These are phyloP conservation scores for Lordiphosa clarofinis DNA, from an alignment of 1,140 invertebrate species.

Conservation along the genomic window DNA sequence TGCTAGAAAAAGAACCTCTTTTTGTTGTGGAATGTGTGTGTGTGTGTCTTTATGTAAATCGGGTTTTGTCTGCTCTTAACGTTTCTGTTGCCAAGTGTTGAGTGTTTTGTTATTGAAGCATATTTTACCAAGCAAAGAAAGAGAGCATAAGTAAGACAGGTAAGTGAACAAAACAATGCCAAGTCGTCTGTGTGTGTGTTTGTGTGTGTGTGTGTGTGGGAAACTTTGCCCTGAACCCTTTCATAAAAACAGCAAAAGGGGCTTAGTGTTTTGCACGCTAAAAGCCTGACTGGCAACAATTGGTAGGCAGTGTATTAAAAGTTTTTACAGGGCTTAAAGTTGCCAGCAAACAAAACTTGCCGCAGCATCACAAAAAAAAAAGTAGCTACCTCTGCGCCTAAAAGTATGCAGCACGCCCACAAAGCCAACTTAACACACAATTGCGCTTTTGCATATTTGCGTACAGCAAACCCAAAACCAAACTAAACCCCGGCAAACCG, in stretches of 20 bases:
- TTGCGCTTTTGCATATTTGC: constrained; percentile 74
- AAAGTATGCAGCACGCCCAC: constrained; percentile 44
- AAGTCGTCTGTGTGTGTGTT: constrained; percentile 1
- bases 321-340: constrained; percentile 66
- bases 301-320: constrained; percentile 65
- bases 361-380: constrained; percentile 43
- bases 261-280: constrained; percentile 61
- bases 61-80: constrained; percentile 50
- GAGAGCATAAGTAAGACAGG: constrained; percentile 8
- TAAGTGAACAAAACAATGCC: constrained; percentile 14
- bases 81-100: constrained; percentile 50
- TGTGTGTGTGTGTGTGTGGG: constrained; percentile 12
- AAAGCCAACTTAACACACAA: constrained; percentile 73
- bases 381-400: constrained; percentile 52
- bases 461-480: constrained; percentile 23
- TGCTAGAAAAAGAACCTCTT: no score
- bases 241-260: constrained; percentile 37
- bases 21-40: constrained; percentile 5
- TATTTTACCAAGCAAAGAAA: constrained; percentile 44
- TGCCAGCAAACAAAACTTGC: constrained; percentile 37
- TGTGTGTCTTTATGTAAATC: constrained; percentile 62
- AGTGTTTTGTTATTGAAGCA: constrained; percentile 78
- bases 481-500: constrained; percentile 26
- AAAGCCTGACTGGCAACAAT: constrained; percentile 56
- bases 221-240: constrained; percentile 32